Evolutionary conservation across 1,140 invertebrate species (phyloP).

Genomic region (Ooceraea biroi): DNA sequence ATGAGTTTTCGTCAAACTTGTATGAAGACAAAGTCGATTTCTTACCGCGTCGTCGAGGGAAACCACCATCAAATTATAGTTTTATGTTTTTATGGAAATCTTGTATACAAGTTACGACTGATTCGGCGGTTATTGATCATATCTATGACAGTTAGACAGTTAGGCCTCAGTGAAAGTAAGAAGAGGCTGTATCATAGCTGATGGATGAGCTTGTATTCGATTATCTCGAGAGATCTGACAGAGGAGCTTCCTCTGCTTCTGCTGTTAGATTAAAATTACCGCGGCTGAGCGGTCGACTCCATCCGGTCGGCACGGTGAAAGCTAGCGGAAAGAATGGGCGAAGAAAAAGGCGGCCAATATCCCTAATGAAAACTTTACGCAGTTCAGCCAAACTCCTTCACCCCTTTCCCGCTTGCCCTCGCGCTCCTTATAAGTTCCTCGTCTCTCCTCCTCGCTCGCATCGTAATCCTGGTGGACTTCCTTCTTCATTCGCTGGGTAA

Average conservation of each 20-base stretch:
- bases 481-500: constrained; percentile 7
- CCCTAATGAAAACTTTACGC: constrained; percentile 74
- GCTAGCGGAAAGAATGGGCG: constrained; percentile 37
- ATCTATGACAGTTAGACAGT: neutral
- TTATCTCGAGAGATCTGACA: neutral
- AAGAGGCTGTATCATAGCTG: neutral
- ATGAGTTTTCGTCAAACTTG: neutral
- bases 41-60: neutral
- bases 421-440: constrained; percentile 19
- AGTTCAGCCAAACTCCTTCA: constrained; percentile 46
- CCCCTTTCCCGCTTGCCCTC: constrained; percentile 5
- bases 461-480: constrained; percentile 24
- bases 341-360: constrained; percentile 66
- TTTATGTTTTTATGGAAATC: neutral
- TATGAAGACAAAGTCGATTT: neutral
- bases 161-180: constrained; percentile 1
- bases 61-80: neutral
- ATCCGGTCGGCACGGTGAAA: constrained; percentile 12
- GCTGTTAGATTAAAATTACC: constrained; percentile 63
- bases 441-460: neutral
- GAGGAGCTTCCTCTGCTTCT: neutral
- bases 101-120: neutral
- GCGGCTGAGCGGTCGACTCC: constrained; percentile 29
- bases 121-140: neutral
- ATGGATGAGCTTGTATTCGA: constrained; percentile 20